Percentiles rank a stretch among this genome's conserved stretches.
phyloP scores from a whole-genome alignment of 2,113 vertebrate species.

The Amphiprion percula region DNA sequence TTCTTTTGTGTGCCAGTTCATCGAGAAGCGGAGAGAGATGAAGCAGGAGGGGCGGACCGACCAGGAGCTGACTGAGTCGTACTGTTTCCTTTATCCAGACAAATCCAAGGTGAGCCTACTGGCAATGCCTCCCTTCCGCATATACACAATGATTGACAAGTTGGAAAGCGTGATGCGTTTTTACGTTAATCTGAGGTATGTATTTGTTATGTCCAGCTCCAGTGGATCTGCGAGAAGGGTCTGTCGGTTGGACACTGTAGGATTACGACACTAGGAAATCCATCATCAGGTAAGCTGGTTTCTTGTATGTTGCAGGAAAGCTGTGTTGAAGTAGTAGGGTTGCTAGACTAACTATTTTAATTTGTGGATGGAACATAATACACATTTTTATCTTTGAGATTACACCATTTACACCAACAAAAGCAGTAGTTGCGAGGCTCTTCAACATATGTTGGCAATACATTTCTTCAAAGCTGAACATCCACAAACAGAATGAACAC shows the following conservation, averaged over 20 bases:
- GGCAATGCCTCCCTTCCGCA: not conserved
- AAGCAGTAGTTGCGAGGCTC: constrained; percentile 10
- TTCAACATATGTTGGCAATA: not conserved
- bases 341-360: too few species aligned
- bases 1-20: constrained; percentile 85
- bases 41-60: constrained; percentile 91
- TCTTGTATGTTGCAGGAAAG: not conserved
- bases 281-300: constrained; percentile 88
- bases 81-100: constrained; percentile 93
- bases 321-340: too few species aligned
- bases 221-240: constrained; percentile 93
- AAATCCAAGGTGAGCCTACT: constrained; percentile 86
- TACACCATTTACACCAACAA: not conserved
- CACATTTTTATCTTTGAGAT: too few species aligned
- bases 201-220: constrained; percentile 69
- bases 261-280: constrained; percentile 91
- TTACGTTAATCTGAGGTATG: not conserved
- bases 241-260: constrained; percentile 93
- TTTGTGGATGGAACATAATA: too few species aligned
- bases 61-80: constrained; percentile 92
- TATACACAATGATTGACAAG: not conserved
- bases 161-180: not conserved
- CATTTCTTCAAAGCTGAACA: not conserved
- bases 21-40: constrained; percentile 94
- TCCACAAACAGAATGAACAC: not conserved